Base-by-base conservation (phyloP, 2,797 vertebrate species). In the Serranus cabrilla region DNA sequence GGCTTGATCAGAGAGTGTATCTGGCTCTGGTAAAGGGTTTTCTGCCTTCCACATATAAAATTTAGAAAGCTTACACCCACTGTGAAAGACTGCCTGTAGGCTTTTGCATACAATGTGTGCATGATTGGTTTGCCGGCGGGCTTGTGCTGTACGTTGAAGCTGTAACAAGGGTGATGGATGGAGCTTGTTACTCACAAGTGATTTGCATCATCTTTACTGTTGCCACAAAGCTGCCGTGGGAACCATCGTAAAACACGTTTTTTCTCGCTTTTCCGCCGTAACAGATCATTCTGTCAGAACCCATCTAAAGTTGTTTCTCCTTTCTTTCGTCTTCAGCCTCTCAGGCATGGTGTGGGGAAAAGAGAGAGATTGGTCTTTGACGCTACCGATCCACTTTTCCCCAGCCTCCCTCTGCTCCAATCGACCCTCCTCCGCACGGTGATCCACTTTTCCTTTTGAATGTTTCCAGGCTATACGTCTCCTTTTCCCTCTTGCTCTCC, bases 161-260 rank as follows among this genome's bases (percentile, higher is more conserved):
- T 58, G 67, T 82, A 89, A 91, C 77, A 56, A 85, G 87, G 83
- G 67, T 93, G 91, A 94, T 94, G 92, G 92, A 94, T 94, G 87
- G 84, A 83, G 84, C 81, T 85, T 89, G 87, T 91, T 91, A 78
- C 81, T 87, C 88, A 84, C 80, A 72, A 81, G 78, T 88, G 82
- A 92, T 94, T 90, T 94, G 85, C 91, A 93, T 94, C 87, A 93
- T 92, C 80, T 89, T 89, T 70, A 80, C 75, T 47, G 68, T 79
- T 89, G 80, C 83, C 63, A 65, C 69, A 62, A 79, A 78, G 75
- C 77, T 81, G 81, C 76, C 21, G 13, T 43, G 67, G 60, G 79
- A 87, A 66, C 75, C 76, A 25, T 69, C 74, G 58, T 66, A 58
- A 77, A 84, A 27, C 25, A 25, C 11, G 4, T 62, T 60, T 66